These are phyloP conservation scores for Syngnathoides biaculeatus DNA, from an alignment of 2,113 vertebrate species.

Conservation along the genomic window DNA sequence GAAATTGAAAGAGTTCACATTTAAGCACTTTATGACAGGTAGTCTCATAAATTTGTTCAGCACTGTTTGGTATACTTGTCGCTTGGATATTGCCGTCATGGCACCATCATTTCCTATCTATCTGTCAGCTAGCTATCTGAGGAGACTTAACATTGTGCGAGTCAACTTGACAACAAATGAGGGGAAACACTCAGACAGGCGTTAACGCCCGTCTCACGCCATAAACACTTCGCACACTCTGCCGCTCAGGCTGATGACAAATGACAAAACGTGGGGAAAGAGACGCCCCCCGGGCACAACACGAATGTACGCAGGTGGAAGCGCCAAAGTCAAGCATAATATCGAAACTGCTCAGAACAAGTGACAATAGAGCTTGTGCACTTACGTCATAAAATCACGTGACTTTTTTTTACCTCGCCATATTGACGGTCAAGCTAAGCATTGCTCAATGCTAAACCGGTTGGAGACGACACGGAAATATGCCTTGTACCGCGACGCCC, in stretches of 20 bases:
- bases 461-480: too few species aligned
- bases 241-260: slow-evolving; percentile 8
- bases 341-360: background rate
- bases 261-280: slow-evolving; percentile 5
- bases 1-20: background rate
- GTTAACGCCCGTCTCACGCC: slow-evolving; percentile 17
- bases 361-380: too few species aligned
- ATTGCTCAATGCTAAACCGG: too few species aligned
- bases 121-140: background rate
- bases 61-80: background rate
- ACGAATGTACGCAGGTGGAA: background rate
- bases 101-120: background rate
- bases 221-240: slow-evolving; percentile 23
- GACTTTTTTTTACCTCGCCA: too few species aligned
- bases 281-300: slow-evolving; percentile 5
- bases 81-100: background rate
- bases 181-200: slow-evolving; percentile 15
- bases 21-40: background rate
- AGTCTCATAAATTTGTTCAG: background rate
- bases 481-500: too few species aligned
- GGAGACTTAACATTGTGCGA: background rate
- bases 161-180: slow-evolving; percentile 2
- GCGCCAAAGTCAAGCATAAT: background rate
- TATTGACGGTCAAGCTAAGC: too few species aligned
- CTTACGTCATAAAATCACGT: too few species aligned